Percentiles rank a stretch among this genome's conserved stretches.
Conservation (phyloP, 2,888 invertebrate species). For the Lissonota sp. region DNA sequence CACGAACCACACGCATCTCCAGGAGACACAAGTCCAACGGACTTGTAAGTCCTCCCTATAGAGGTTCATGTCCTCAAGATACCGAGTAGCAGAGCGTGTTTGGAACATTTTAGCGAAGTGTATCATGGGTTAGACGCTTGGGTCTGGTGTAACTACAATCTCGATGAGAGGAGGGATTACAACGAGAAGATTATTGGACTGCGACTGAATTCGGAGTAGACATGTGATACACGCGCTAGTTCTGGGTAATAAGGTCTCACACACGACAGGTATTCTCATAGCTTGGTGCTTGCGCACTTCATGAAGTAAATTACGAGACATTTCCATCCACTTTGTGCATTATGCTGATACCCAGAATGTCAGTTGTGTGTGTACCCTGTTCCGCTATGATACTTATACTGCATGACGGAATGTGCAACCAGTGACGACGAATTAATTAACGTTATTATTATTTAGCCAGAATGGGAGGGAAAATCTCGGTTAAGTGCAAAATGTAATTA, state of each 20-base stretch:
- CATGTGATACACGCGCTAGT: slow-evolving; percentile 28
- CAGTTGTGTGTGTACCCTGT: not conserved
- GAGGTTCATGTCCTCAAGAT: slow-evolving; percentile 20
- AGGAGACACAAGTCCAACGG: slow-evolving; percentile 25
- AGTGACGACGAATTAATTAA: too few relatives aligned
- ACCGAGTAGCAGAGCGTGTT: not conserved
- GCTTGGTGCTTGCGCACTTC: slow-evolving; percentile 11
- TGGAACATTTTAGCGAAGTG: not conserved
- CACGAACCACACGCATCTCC: slow-evolving; percentile 6
- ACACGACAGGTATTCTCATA: not conserved
- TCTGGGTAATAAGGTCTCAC: slow-evolving; percentile 9
- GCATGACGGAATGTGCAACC: not conserved
- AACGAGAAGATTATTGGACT: not conserved
- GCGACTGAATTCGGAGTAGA: not conserved
- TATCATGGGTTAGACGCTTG: not conserved
- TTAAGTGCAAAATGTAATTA: too few relatives aligned
- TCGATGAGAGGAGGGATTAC: slow-evolving; percentile 41
- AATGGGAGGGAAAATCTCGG: too few relatives aligned
- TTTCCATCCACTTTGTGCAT: slow-evolving; percentile 27
- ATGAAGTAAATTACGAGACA: slow-evolving; percentile 33
- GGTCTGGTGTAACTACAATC: slow-evolving; percentile 7
- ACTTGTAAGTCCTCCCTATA: slow-evolving; percentile 24
- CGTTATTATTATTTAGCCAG: too few relatives aligned
- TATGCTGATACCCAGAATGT: slow-evolving; percentile 18
- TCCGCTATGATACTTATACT: slow-evolving; percentile 16